Evolutionary conservation across 2,113 vertebrate genomes (phyloP).

Genomic region (Oncorhynchus gorbuscha): DNA sequence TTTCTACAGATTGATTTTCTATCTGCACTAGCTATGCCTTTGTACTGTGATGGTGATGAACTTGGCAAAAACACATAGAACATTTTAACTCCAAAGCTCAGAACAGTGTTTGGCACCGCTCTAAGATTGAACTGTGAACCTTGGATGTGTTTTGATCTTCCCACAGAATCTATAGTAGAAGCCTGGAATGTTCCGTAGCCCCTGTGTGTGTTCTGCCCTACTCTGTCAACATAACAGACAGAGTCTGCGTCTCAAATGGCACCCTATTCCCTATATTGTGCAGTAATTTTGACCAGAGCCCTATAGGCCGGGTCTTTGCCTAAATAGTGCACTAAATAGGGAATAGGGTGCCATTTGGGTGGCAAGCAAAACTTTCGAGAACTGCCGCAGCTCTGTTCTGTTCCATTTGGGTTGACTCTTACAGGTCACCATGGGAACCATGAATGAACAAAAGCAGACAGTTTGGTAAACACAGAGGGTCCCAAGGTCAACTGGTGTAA

Average conservation of each 20-base stretch:
- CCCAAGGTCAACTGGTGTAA: slow-evolving; percentile 75
- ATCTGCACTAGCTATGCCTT: too few species aligned
- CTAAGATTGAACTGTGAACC: slow-evolving; percentile 52
- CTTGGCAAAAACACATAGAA: too few species aligned
- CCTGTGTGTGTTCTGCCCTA: slow-evolving; percentile 47
- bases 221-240: too few species aligned
- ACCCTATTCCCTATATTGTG: too few species aligned
- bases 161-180: slow-evolving; percentile 70
- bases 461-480: slow-evolving; percentile 81
- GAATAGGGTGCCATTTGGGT: too few species aligned
- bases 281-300: too few species aligned
- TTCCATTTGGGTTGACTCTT: slow-evolving; percentile 76
- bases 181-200: slow-evolving; percentile 41
- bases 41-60: too few species aligned
- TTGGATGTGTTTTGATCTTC: slow-evolving; percentile 69
- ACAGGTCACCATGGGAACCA: slow-evolving; percentile 65
- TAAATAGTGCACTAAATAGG: too few species aligned
- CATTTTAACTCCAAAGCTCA: slow-evolving; percentile 4
- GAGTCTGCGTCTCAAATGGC: too few species aligned
- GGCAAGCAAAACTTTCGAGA: too few species aligned
- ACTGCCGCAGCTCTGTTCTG: slow-evolving; percentile 66
- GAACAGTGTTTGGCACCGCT: background rate
- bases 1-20: too few species aligned
- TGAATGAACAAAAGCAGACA: slow-evolving; percentile 71
- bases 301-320: too few species aligned